Evolutionary conservation across 2,888 invertebrate genomes (phyloP).

Genomic region (Sclerodermus sp.): DNA sequence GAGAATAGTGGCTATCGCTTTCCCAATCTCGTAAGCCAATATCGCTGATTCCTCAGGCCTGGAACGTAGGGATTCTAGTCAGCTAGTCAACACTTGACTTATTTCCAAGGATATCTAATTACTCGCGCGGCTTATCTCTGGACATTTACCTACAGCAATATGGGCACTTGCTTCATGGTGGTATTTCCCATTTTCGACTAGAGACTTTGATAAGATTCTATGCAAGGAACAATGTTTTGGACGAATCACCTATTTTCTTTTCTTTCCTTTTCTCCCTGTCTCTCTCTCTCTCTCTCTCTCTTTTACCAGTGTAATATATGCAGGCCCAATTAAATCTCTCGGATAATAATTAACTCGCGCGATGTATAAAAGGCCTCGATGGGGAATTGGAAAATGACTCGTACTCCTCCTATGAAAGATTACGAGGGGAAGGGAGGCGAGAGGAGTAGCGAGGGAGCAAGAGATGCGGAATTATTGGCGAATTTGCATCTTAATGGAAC

Average conservation of each 20-base stretch:
- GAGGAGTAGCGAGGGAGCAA: conserved; percentile 42
- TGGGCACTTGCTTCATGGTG: too few relatives aligned
- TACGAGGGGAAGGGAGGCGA: conserved; percentile 27
- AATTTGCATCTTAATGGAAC: conserved; percentile 58
- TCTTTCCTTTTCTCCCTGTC: too few relatives aligned
- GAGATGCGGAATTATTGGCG: conserved; percentile 50
- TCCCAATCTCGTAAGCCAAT: conserved; percentile 37
- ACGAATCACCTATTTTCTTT: too few relatives aligned
- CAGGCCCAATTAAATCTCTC: conserved; percentile 46
- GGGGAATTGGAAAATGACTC: conserved; percentile 45
- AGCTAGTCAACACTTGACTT: conserved; percentile 37
- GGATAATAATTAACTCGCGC: conserved; percentile 47
- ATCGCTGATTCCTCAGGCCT: conserved; percentile 27
- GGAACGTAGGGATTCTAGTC: conserved; percentile 13
- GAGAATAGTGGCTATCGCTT: conserved; percentile 27
- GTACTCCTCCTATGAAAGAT: conserved; percentile 24
- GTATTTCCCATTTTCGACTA: too few relatives aligned
- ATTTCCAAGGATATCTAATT: conserved; percentile 55
- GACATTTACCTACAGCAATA: too few relatives aligned
- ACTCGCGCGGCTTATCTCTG: conserved; percentile 32
- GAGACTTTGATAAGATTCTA: too few relatives aligned
- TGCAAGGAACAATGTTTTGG: too few relatives aligned
- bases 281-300: not conserved
- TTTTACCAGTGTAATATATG: too few relatives aligned
- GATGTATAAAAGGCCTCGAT: conserved; percentile 42